Percentiles rank a stretch among this genome's conserved stretches.
Conservation (phyloP, 2,797 vertebrate genomes). For the Protonibea diacanthus region DNA sequence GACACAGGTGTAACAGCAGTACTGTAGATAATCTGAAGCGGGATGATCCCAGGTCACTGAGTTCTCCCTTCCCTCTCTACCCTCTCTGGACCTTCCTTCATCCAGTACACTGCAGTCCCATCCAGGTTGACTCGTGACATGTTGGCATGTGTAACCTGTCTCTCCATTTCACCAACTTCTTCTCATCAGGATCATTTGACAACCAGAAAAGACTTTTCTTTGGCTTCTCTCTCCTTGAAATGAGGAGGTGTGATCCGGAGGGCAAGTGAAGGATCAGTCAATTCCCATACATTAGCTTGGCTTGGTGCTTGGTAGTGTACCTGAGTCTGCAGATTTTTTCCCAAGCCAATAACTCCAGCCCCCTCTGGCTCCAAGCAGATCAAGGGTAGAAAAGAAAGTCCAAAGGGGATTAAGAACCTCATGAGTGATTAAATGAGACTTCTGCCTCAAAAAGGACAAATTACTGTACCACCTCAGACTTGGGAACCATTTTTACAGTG, state of each 20-base stretch:
- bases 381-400: conserved; percentile 74
- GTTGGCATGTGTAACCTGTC: conserved; percentile 37
- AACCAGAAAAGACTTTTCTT: conserved; percentile 26
- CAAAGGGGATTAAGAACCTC: conserved; percentile 75
- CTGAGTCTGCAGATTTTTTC: conserved; percentile 72
- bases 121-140: conserved; percentile 62
- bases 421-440: conserved; percentile 79
- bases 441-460: conserved; percentile 74
- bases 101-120: conserved; percentile 9
- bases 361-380: conserved; percentile 66
- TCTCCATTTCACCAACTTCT: conserved; percentile 21
- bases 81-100: conserved; percentile 37
- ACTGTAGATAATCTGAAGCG: conserved; percentile 54
- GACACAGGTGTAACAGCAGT: conserved; percentile 35
- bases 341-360: conserved; percentile 56
- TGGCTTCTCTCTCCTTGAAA: conserved; percentile 24
- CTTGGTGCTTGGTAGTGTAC: conserved; percentile 58
- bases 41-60: conserved; percentile 69
- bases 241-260: conserved; percentile 39
- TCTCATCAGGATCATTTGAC: conserved; percentile 26
- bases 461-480: conserved; percentile 76
- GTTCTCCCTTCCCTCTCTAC: conserved; percentile 60
- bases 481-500: conserved; percentile 75
- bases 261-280: conserved; percentile 47
- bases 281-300: conserved; percentile 73